A percentile compares a stretch with the other conserved stretches of the same genome.
Evolutionary conservation across 1,140 invertebrate genomes (phyloP).

Genomic region (Yoshiicerus persimilis): DNA sequence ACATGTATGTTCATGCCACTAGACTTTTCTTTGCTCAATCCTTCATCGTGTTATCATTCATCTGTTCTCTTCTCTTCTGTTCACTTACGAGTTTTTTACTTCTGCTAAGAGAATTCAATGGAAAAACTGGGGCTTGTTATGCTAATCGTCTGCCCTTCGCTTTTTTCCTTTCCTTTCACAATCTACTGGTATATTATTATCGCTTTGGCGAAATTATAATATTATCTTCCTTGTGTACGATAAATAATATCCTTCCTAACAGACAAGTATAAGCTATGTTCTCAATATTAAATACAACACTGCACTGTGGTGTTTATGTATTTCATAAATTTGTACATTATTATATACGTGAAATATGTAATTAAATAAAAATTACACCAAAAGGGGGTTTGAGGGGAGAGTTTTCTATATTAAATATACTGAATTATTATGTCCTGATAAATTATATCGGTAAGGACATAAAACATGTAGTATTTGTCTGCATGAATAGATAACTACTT

Average conservation of each 20-base stretch:
- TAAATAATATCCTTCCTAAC: background rate
- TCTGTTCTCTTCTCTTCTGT: background rate
- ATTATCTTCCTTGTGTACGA: background rate
- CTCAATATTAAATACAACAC: too few relatives aligned
- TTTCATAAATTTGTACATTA: too few relatives aligned
- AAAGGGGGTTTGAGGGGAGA: too few relatives aligned
- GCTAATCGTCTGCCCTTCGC: slow-evolving; percentile 7
- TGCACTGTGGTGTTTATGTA: too few relatives aligned
- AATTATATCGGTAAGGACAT: background rate
- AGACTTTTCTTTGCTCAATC: slow-evolving; percentile 1
- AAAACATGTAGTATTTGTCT: background rate
- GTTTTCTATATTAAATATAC: too few relatives aligned
- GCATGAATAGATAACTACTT: too few relatives aligned
- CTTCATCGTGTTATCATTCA: slow-evolving; percentile 8
- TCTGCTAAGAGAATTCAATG: background rate
- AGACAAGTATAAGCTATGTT: background rate
- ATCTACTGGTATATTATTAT: background rate
- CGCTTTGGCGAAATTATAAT: background rate
- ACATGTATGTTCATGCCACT: background rate
- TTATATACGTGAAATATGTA: too few relatives aligned
- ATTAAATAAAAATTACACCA: too few relatives aligned
- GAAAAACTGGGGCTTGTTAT: slow-evolving; percentile 3
- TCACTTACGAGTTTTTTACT: background rate
- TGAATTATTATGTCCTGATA: too few relatives aligned
- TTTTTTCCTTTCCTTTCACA: background rate